A percentile compares a stretch with the other conserved stretches of the same genome.
Evolutionary conservation across 2,113 vertebrate genomes (phyloP).

Genomic region (Sorex araneus): DNA sequence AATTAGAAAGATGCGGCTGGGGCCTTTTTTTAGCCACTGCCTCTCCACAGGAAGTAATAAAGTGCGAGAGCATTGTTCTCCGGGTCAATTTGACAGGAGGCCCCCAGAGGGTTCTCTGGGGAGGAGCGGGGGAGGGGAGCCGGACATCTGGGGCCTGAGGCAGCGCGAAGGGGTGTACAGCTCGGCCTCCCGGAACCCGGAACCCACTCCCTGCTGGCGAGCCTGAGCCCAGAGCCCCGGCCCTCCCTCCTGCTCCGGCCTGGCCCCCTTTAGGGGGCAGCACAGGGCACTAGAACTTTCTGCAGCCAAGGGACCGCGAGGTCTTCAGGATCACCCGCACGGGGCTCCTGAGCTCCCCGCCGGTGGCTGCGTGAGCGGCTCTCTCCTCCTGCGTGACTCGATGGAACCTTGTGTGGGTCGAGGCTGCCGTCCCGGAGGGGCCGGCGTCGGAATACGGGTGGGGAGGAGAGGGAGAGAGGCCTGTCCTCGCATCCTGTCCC

Average conservation of each 20-base stretch:
- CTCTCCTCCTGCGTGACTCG: neutral
- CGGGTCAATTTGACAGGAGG: neutral
- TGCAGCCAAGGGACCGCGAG: neutral
- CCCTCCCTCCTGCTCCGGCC: neutral
- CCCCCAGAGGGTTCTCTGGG: neutral
- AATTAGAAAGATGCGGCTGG: slow-evolving; percentile 2
- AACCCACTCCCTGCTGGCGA: neutral
- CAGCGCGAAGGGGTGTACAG: neutral
- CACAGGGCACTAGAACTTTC: neutral
- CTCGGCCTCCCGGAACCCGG: no score
- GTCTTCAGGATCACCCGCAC: neutral
- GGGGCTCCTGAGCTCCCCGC: neutral
- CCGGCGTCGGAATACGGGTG: neutral
- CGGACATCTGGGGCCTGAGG: no score
- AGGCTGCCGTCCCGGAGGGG: neutral
- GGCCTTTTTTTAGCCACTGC: neutral
- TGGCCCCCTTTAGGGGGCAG: neutral
- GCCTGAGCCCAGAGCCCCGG: neutral
- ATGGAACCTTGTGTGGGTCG: neutral
- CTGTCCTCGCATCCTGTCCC: neutral
- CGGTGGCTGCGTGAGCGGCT: neutral
- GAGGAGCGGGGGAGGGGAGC: neutral
- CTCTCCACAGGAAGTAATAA: slow-evolving; percentile 9
- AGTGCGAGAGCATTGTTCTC: neutral
- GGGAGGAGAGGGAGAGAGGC: neutral